Percentiles rank a stretch among this genome's conserved stretches.
Evolutionary conservation across 2,888 invertebrate genomes (phyloP).

Genomic region (Drosophila infuscata): DNA sequence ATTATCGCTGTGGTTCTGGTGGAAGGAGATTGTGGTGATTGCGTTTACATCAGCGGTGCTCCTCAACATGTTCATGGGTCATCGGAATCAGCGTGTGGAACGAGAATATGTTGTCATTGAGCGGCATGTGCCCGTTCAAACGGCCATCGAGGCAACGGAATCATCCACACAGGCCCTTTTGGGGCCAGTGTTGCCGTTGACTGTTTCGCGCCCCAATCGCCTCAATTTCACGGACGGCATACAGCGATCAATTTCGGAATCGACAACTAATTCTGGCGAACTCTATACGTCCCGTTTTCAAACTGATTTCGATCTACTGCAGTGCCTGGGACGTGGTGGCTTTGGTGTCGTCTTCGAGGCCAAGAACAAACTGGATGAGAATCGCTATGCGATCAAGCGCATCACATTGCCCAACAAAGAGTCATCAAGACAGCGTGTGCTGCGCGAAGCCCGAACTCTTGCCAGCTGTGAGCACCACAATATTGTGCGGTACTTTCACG

Average conservation of each 20-base stretch:
- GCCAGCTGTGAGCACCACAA: conserved; percentile 97
- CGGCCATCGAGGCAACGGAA: conserved; percentile 84
- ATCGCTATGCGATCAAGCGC: conserved; percentile 97
- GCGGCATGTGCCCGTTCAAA: conserved; percentile 84
- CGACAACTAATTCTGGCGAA: conserved; percentile 76
- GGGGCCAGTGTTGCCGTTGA: conserved; percentile 62
- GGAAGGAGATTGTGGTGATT: conserved; percentile 92
- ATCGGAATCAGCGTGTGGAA: conserved; percentile 78
- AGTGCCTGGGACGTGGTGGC: conserved; percentile 95
- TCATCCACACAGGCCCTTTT: conserved; percentile 77
- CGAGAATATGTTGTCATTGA: conserved; percentile 84
- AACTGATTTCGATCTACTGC: conserved; percentile 93
- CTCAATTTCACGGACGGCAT: conserved; percentile 36
- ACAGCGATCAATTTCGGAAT: conserved; percentile 78
- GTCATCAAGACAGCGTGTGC: conserved; percentile 93
- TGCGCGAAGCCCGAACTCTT: conserved; percentile 97
- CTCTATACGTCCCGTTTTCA: conserved; percentile 89
- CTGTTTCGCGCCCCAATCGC: conserved; percentile 39
- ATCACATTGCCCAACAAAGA: conserved; percentile 94
- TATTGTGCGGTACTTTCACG: conserved; percentile 93
- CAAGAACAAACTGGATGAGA: conserved; percentile 96
- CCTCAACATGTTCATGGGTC: conserved; percentile 89
- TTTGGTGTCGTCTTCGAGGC: conserved; percentile 99
- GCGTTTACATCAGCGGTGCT: conserved; percentile 90
- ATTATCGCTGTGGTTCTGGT: conserved; percentile 92